Conservation (phyloP, 1,140 invertebrate genomes). For the Atta texana region DNA sequence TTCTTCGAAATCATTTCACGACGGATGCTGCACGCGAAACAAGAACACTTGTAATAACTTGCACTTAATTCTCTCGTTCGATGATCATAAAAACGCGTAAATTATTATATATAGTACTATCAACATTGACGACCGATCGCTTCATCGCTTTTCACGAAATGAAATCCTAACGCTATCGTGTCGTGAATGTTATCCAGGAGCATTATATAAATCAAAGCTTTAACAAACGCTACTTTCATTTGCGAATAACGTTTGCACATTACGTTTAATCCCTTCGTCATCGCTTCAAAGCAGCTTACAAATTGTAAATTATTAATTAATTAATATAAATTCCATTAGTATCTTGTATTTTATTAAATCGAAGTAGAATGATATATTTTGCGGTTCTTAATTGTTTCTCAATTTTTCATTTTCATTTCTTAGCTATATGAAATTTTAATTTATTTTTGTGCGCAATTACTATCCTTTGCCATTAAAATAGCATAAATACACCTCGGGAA, state of each 20-base stretch:
- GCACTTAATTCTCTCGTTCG: neutral
- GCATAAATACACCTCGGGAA: neutral
- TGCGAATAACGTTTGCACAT: neutral
- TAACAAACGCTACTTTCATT: neutral
- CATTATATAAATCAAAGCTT: slow-evolving; percentile 5
- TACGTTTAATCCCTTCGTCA: neutral
- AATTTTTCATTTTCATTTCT: neutral
- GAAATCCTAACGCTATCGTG: neutral
- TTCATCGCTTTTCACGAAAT: slow-evolving; percentile 6
- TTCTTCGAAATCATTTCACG: slow-evolving; percentile 38
- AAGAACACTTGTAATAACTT: slow-evolving; percentile 19
- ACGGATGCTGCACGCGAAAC: slow-evolving; percentile 47
- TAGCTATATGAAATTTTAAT: neutral
- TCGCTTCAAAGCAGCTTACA: neutral
- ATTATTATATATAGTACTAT: slow-evolving; percentile 39
- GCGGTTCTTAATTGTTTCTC: neutral
- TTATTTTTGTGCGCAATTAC: neutral
- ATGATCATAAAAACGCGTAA: slow-evolving; percentile 25
- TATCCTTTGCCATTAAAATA: neutral
- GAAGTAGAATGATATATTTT: neutral
- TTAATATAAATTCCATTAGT: neutral
- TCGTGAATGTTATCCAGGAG: slow-evolving; percentile 35
- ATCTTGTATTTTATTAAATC: neutral
- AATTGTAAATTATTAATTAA: neutral
- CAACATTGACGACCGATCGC: neutral